Conservation (phyloP, 1,140 invertebrate genomes). For the Drosophila nannoptera region DNA sequence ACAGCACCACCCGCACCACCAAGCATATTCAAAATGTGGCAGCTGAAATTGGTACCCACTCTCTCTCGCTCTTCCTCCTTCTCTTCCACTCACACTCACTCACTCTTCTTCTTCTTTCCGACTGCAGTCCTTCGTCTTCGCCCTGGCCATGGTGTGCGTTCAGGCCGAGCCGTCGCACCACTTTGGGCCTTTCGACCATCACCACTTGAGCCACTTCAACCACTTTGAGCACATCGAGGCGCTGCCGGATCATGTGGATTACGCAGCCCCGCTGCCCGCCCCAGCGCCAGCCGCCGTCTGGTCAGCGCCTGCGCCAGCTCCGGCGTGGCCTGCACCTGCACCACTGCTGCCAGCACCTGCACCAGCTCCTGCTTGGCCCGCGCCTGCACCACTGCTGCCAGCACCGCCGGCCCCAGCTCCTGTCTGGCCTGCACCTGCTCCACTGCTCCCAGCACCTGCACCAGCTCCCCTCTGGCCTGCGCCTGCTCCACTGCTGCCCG, state of each 20-base stretch:
- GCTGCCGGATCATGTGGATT: constrained; percentile 54
- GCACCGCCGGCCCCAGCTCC: constrained; percentile 21
- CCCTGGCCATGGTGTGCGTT: constrained; percentile 27
- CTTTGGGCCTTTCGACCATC: constrained; percentile 45
- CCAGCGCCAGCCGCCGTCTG: constrained; percentile 20
- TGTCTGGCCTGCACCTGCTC: constrained; percentile 27
- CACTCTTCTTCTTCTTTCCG: not conserved
- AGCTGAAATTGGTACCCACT: constrained; percentile 55
- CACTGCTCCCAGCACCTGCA: constrained; percentile 16
- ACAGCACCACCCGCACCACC: constrained; percentile 27
- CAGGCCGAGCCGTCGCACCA: constrained; percentile 64
- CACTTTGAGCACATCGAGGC: constrained; percentile 36
- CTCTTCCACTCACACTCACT: not conserved
- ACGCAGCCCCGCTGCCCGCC: constrained; percentile 35
- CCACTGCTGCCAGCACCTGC: constrained; percentile 5
- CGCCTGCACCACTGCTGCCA: constrained; percentile 15
- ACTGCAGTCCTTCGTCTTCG: constrained; percentile 35
- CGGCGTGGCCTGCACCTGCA: constrained; percentile 34
- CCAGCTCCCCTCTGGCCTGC: constrained; percentile 13
- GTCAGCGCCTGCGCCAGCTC: constrained; percentile 9
- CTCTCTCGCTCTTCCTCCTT: not conserved
- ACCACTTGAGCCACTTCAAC: constrained; percentile 25
- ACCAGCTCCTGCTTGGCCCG: constrained; percentile 19
- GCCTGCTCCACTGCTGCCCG: constrained; percentile 28
- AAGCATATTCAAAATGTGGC: constrained; percentile 59